A percentile compares a stretch with the other conserved stretches of the same genome.
Conservation (phyloP, 2,797 vertebrate genomes). For the Falco biarmicus region DNA sequence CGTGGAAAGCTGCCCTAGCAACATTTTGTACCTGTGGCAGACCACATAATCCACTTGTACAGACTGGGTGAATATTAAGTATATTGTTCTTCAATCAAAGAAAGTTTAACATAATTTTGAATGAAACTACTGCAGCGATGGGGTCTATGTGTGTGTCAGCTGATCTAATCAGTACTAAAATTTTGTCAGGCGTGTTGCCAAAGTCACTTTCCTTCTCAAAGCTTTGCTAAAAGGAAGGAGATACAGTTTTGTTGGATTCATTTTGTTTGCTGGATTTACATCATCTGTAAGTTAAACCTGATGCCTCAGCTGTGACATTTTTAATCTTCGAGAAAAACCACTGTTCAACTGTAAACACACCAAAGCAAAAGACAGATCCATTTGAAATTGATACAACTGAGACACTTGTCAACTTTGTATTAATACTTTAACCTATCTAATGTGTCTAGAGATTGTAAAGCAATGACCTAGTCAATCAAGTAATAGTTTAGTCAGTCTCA, state of each 20-base stretch:
- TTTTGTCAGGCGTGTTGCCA: not conserved
- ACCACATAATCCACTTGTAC: not conserved
- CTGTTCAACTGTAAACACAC: not conserved
- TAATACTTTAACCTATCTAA: not conserved
- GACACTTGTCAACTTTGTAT: not conserved
- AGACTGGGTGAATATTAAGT: not conserved
- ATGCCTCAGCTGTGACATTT: not conserved
- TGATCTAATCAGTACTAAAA: not conserved
- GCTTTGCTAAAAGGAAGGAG: not conserved
- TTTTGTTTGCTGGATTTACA: not conserved
- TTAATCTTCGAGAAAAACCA: not conserved
- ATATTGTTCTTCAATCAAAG: not conserved
- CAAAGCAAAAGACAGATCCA: not conserved
- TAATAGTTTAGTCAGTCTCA: not conserved
- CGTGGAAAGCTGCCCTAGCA: not conserved
- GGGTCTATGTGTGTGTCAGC: not conserved
- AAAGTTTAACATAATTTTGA: not conserved
- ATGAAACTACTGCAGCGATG: not conserved
- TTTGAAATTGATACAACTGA: not conserved
- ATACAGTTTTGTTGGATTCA: not conserved
- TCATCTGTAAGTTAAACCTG: not conserved
- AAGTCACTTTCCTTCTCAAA: not conserved
- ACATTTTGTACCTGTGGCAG: not conserved
- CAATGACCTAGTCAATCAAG: not conserved
- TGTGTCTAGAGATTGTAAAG: not conserved